phyloP scores from a whole-genome alignment of 2,888 invertebrate species.

The Drosophila fungiperda region DNA sequence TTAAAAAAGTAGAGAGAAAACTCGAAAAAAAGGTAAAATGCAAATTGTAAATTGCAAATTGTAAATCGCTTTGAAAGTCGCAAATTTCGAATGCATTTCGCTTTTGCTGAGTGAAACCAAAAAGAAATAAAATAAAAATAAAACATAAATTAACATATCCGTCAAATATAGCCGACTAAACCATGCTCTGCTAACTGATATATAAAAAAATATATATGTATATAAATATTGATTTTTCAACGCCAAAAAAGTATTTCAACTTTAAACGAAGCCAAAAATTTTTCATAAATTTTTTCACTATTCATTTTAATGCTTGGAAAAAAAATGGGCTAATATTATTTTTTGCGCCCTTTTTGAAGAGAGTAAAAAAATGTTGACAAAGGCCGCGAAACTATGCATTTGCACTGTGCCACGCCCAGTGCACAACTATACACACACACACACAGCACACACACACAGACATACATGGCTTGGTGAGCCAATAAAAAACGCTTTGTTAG shows the following conservation, averaged over 20 bases:
- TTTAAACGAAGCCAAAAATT: background rate
- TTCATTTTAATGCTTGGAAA: background rate
- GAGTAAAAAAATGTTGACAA: conserved; percentile 52
- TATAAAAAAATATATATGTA: background rate
- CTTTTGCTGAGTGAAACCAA: conserved; percentile 36
- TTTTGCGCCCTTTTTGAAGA: background rate
- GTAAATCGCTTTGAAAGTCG: conserved; percentile 45
- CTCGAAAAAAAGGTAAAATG: conserved; percentile 18
- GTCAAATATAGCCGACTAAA: background rate
- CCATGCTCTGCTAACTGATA: background rate
- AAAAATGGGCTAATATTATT: background rate
- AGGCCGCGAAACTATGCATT: conserved; percentile 66
- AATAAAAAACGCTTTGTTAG: conserved; percentile 73
- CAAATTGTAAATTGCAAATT: conserved; percentile 43
- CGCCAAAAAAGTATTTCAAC: background rate
- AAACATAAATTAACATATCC: background rate
- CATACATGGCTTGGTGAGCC: conserved; percentile 17
- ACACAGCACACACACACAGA: conserved; percentile 1
- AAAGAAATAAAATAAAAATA: background rate
- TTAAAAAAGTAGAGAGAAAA: conserved; percentile 4
- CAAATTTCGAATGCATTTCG: conserved; percentile 67
- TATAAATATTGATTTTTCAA: background rate
- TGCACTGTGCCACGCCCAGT: conserved; percentile 32
- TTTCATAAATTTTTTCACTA: no score
- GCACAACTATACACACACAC: conserved; percentile 4